A percentile compares a stretch with the other conserved stretches of the same genome.
These are phyloP conservation scores for Sisyra terminalis DNA, from an alignment of 2,888 invertebrate species.

Conservation along the genomic window DNA sequence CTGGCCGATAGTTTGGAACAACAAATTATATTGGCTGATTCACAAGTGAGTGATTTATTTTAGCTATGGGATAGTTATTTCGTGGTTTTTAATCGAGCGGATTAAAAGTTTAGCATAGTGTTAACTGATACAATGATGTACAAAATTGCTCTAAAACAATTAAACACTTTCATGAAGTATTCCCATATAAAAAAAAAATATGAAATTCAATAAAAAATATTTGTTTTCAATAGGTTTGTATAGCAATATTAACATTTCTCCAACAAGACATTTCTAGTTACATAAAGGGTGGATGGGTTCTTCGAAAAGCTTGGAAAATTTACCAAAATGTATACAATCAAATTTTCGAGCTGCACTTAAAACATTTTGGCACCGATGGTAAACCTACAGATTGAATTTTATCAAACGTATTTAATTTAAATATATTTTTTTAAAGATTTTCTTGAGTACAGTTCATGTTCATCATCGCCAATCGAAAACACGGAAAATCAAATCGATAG, in stretches of 20 bases:
- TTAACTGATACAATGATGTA: too few relatives aligned
- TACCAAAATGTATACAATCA: conserved; percentile 45
- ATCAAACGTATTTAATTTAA: too few relatives aligned
- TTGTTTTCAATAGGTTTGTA: conserved; percentile 26
- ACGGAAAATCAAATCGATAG: too few relatives aligned
- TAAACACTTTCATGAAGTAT: too few relatives aligned
- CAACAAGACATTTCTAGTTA: conserved; percentile 46
- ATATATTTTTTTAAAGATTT: too few relatives aligned
- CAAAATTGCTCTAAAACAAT: too few relatives aligned
- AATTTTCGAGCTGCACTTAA: conserved; percentile 33
- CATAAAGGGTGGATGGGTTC: conserved; percentile 47
- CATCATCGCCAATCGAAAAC: background rate
- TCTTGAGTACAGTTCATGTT: background rate
- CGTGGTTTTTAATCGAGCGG: too few relatives aligned
- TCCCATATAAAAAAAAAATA: too few relatives aligned
- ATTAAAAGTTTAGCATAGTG: too few relatives aligned
- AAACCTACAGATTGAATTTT: too few relatives aligned
- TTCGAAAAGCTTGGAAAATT: conserved; percentile 51
- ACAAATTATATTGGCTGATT: conserved; percentile 48
- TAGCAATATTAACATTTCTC: conserved; percentile 43
- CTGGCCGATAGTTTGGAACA: conserved; percentile 36
- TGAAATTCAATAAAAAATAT: too few relatives aligned
- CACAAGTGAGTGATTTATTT: conserved; percentile 21
- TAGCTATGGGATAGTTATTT: too few relatives aligned
- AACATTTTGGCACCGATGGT: conserved; percentile 23